Base-by-base conservation (phyloP, 1,140 invertebrate genomes). In the Drosophila hydei region DNA sequence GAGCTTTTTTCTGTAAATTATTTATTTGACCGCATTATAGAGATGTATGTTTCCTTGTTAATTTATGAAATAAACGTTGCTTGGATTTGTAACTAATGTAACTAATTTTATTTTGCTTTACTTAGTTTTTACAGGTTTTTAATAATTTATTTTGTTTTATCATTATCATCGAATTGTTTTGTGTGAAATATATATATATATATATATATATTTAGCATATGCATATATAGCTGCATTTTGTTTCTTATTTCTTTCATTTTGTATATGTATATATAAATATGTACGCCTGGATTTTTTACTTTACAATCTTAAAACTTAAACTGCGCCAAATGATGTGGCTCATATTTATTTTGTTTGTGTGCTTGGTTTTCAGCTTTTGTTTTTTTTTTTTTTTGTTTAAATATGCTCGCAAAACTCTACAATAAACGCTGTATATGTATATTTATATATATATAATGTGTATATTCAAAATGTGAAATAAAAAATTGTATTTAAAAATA, bases 51-150 rank as follows among this genome's bases (percentile, higher is more conserved):
- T 23, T 30, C 4, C 4, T 50, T 27, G 7, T 7, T 50, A 6
- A 3, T 52, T 43, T 16, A 55, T 54, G 12, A 58, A 83, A 81
- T 77, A 16, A 85, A 87, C 23, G 47, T 59, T 65, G 50, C 77
- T 69, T 48, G 77, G 48, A 78, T 78, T 81, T 87, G 83, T 87
- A 87, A 87, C 81, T 87, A 87, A 87, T 87, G 84, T 88, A 87
- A 87, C 83, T 87, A 89, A 88, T 79, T 87, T 87, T 87, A 88
- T 83, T 87, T 87, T 87, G 75, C 62, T 83, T 85, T 87, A 78
- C 83, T 88, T 87, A 88, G 61, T 83, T 87, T 87, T 88, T 87
- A 88, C 83, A 87, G 77, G 77, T 85, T 85, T 83, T 68, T 77
- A 84, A 79, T 84, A 81, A 83, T 85, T 80, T 79, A 85, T 56